phyloP scores from a whole-genome alignment of 2,113 vertebrate species.

The Plestiodon gilberti region DNA sequence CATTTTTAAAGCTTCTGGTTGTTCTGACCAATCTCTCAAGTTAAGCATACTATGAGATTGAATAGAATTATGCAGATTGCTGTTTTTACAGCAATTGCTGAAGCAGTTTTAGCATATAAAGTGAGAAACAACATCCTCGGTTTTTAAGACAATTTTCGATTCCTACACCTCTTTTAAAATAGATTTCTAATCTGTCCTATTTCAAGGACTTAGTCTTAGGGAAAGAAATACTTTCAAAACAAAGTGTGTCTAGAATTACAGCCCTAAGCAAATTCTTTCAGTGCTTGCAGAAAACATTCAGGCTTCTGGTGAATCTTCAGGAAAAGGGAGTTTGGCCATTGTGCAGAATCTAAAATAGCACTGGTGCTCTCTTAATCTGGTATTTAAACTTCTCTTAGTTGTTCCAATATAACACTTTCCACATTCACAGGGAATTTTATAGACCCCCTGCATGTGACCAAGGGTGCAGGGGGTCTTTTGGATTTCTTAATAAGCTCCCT shows the following conservation, averaged over 20 bases:
- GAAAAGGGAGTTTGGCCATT: too few species aligned
- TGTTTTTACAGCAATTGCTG: neutral
- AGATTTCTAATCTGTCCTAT: neutral
- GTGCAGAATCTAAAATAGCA: too few species aligned
- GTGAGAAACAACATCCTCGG: neutral
- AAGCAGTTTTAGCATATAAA: neutral
- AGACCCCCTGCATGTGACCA: too few species aligned
- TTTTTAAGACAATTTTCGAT: neutral
- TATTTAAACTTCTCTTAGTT: too few species aligned
- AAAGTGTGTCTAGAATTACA: neutral
- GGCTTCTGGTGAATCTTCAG: neutral
- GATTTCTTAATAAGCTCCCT: too few species aligned
- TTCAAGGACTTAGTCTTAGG: neutral
- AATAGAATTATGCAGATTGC: rapidly evolving
- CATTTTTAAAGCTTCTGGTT: neutral
- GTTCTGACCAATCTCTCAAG: neutral
- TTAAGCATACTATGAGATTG: neutral
- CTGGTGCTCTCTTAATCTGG: too few species aligned
- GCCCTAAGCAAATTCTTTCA: neutral
- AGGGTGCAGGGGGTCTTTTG: too few species aligned
- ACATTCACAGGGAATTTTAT: too few species aligned
- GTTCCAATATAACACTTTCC: too few species aligned
- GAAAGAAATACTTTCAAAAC: neutral
- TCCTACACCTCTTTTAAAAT: neutral
- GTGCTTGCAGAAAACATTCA: neutral